These are phyloP conservation scores for Mormyrops attenuatus DNA, from an alignment of 2,797 vertebrate species.

Conservation along the genomic window DNA sequence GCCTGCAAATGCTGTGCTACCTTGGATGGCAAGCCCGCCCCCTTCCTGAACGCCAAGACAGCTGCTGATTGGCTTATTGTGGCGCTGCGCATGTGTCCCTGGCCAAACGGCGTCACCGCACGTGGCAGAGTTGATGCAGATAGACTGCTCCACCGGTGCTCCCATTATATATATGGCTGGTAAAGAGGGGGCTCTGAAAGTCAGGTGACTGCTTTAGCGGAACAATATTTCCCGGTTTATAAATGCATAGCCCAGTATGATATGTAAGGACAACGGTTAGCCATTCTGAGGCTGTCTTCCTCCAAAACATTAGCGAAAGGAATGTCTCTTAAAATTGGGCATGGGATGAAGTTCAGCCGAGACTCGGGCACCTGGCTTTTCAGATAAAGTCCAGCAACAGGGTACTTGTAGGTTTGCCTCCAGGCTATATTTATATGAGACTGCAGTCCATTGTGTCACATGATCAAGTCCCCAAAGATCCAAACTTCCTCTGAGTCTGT, in stretches of 20 bases:
- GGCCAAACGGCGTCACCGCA: not conserved
- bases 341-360: not conserved
- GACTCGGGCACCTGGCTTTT: slow-evolving; percentile 42
- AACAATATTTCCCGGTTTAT: slow-evolving; percentile 24
- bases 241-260: not conserved
- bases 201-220: slow-evolving; percentile 68
- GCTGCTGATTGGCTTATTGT: slow-evolving; percentile 3
- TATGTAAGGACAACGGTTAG: not conserved
- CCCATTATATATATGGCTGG: slow-evolving; percentile 51
- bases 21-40: not conserved
- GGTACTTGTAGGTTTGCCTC: slow-evolving; percentile 38
- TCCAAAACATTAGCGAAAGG: not conserved
- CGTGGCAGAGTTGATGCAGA: slow-evolving; percentile 57
- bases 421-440: slow-evolving; percentile 37
- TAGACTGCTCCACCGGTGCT: slow-evolving; percentile 44
- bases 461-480: slow-evolving; percentile 50
- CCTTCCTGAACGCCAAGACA: not conserved
- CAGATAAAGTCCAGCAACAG: slow-evolving; percentile 29
- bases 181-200: slow-evolving; percentile 86
- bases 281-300: not conserved
- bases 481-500: slow-evolving; percentile 81
- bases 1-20: not conserved
- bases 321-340: not conserved
- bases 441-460: slow-evolving; percentile 16
- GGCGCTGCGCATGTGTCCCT: not conserved